These are phyloP conservation scores for Gymnocephalus cernua DNA, from an alignment of 2,113 vertebrate species.

Conservation along the genomic window DNA sequence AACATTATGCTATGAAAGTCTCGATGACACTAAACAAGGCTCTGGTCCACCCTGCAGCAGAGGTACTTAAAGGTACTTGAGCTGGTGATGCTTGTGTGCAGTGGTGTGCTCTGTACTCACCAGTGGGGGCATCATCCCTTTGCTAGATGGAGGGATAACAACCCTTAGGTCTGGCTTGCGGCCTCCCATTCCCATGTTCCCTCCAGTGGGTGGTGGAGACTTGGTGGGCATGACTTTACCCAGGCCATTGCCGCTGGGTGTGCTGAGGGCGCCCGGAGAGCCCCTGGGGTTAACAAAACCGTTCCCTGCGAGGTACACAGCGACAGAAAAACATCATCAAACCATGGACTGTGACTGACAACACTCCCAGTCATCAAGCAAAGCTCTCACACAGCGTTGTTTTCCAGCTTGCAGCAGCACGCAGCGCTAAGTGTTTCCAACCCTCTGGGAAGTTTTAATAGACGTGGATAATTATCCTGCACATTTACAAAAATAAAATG, in stretches of 20 bases:
- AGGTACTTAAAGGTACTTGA: constrained; percentile 44
- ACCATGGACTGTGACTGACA: constrained; percentile 77
- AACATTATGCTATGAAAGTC: constrained; percentile 26
- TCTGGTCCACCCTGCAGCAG: constrained; percentile 56
- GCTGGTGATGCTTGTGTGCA: constrained; percentile 48
- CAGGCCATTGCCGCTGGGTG: constrained; percentile 90
- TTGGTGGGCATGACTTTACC: constrained; percentile 98
- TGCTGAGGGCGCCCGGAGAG: constrained; percentile 92
- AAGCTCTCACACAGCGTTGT: constrained; percentile 59
- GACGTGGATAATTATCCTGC: constrained; percentile 84
- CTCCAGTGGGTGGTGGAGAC: constrained; percentile 94
- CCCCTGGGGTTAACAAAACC: constrained; percentile 96
- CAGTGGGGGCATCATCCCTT: constrained; percentile 99
- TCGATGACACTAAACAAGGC: constrained; percentile 26
- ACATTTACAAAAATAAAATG: constrained; percentile 87
- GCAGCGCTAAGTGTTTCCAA: constrained; percentile 81
- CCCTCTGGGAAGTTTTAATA: constrained; percentile 88
- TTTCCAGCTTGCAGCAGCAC: constrained; percentile 73
- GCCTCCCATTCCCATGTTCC: constrained; percentile 91
- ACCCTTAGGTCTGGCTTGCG: constrained; percentile 98
- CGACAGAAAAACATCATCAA: constrained; percentile 78
- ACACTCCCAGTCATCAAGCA: constrained; percentile 77
- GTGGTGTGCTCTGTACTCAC: constrained; percentile 84
- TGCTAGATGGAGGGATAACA: constrained; percentile 97
- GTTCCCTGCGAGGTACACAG: constrained; percentile 89